Base-by-base conservation (phyloP, 2,888 invertebrate genomes). In the Rhagonycha fulva region DNA sequence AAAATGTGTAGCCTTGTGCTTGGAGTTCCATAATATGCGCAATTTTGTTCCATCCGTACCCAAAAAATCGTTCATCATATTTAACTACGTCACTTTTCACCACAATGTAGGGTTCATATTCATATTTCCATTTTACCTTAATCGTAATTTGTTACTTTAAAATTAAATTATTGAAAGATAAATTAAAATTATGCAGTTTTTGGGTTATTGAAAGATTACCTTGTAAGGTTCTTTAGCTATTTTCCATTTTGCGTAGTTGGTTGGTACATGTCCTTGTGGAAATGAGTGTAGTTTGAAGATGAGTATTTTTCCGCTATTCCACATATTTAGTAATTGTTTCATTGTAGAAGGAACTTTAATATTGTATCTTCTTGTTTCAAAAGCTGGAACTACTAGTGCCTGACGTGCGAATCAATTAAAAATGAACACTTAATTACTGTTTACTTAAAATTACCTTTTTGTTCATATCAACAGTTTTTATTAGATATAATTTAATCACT, bases 1-100 rank as follows among this genome's bases (percentile, higher is more conserved):
- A 87, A 67, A 90, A 90, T 74, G 90, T 89, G 86, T 89, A 91
- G 4, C 94, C 94, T 84, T 93, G 92, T 28, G 95, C 96, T 80
- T 95, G 93, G 66, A 97, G 88, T 86, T 96, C 94, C 87, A 94
- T 94, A 76, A 95, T 93, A 85, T 96, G 96, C 0, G 96, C 96
- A 30, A 96, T 96, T 91, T 97, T 97, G 87, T 97, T 97, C 97
- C 97, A 97, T 1, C 97, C 97, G 85, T 97, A 98, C n/a, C 97
- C 97, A 60, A 96, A 93, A 89, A 97, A 98, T 73, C 96, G 89
- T 5, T 93, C 92, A 86, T 98, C 97, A 85, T 96, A 98, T 80
- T 90, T 90, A 0, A 95, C 95, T 11, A 94, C 92, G 23, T 92
- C 90, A 76, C 91, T 92, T 72, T 91, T 90, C 0, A 96, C 94